These are phyloP conservation scores for Plestiodon gilberti DNA, from an alignment of 2,113 vertebrate genomes.

Conservation along the genomic window DNA sequence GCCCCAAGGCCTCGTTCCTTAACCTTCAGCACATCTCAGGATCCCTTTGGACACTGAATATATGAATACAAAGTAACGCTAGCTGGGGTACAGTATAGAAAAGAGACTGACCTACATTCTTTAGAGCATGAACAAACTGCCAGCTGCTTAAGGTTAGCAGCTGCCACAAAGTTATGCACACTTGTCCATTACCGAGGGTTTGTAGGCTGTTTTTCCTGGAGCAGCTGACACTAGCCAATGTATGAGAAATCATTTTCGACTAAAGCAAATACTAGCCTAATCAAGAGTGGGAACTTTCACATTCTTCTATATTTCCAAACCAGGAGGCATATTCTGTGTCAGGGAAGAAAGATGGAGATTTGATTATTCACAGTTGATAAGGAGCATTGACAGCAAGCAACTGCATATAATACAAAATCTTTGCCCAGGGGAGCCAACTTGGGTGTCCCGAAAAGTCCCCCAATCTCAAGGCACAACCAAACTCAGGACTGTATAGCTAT, in stretches of 20 bases:
- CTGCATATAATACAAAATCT: not conserved
- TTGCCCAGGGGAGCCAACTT: no score
- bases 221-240: constrained; percentile 4
- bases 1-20: constrained; percentile 15
- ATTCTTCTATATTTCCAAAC: not conserved
- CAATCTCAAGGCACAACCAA: not conserved
- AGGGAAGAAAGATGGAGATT: not conserved
- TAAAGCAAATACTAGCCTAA: constrained; percentile 22
- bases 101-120: constrained; percentile 31
- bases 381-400: not conserved
- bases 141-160: constrained; percentile 26
- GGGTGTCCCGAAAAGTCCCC: not conserved
- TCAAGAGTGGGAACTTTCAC: constrained; percentile 4
- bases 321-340: not conserved
- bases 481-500: not conserved
- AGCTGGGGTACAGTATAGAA: constrained; percentile 4
- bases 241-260: constrained; percentile 12
- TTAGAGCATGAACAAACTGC: constrained; percentile 19
- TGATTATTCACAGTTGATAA: not conserved
- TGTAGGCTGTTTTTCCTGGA: constrained; percentile 2
- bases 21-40: constrained; percentile 19
- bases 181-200: not conserved
- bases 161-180: constrained; percentile 10
- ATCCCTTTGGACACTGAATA: constrained; percentile 36
- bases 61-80: constrained; percentile 24